These are phyloP conservation scores for Danio kyathit DNA, from an alignment of 2,797 vertebrate species.

Conservation along the genomic window DNA sequence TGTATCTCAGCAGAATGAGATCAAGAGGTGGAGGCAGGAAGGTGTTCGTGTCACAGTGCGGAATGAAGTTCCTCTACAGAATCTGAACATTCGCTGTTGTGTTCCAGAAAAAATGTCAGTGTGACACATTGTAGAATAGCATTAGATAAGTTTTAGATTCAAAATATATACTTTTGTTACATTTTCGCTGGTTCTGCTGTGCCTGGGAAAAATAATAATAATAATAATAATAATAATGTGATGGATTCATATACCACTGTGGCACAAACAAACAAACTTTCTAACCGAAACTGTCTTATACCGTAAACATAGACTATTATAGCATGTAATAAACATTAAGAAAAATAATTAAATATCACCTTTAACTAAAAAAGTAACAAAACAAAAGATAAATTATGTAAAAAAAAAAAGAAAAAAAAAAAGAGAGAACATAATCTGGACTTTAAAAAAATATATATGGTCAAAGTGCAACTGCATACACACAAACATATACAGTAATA, in stretches of 20 bases:
- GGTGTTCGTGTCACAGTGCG: not conserved
- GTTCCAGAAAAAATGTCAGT: conserved; percentile 5
- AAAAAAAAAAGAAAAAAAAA: too few species aligned
- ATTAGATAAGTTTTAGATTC: not conserved
- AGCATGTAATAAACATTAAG: too few species aligned
- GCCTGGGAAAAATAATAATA: not conserved
- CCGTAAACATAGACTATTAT: too few species aligned
- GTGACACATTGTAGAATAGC: conserved; percentile 1
- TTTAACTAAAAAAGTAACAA: too few species aligned
- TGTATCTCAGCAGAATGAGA: conserved; percentile 24
- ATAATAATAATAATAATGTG: not conserved
- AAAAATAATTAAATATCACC: too few species aligned
- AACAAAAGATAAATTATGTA: too few species aligned
- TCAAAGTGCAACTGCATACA: too few species aligned
- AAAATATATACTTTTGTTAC: not conserved
- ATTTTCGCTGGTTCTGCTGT: not conserved
- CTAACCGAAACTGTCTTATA: too few species aligned
- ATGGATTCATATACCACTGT: not conserved
- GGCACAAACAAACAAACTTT: not conserved
- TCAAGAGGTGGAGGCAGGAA: conserved; percentile 27
- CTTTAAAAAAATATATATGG: too few species aligned
- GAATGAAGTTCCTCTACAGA: conserved; percentile 12
- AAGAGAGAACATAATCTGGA: too few species aligned
- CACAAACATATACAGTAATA: too few species aligned
- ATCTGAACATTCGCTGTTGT: not conserved